Evolutionary conservation across 2,113 vertebrate genomes (phyloP).

Genomic region (Sciurus niger): DNA sequence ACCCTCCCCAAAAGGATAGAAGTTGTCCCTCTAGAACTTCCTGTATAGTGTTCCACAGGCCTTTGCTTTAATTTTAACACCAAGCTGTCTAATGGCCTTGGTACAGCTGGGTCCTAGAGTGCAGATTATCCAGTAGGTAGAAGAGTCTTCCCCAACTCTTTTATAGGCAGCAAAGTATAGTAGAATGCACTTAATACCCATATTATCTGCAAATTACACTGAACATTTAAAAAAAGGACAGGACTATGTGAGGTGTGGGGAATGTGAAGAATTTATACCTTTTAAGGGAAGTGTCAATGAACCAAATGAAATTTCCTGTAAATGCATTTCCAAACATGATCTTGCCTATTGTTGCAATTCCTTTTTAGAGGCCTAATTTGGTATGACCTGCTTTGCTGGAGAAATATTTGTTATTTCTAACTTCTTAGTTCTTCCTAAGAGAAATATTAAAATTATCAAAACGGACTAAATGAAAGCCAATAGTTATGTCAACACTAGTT

Average conservation of each 20-base stretch:
- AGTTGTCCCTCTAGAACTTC: background rate
- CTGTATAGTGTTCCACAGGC: background rate
- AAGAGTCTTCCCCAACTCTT: background rate
- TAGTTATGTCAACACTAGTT: background rate
- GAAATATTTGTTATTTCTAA: background rate
- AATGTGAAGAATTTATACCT: background rate
- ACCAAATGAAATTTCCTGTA: slow-evolving; percentile 20
- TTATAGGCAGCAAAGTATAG: background rate
- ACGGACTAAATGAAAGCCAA: slow-evolving; percentile 23
- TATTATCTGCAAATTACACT: background rate
- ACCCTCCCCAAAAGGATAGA: background rate
- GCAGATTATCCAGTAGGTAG: background rate
- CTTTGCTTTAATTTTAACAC: background rate
- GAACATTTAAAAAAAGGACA: background rate
- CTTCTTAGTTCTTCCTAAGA: slow-evolving; percentile 22
- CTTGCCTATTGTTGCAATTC: background rate
- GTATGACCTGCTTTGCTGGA: background rate
- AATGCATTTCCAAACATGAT: slow-evolving; percentile 51
- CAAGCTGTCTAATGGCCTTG: background rate
- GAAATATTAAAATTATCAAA: slow-evolving; percentile 9
- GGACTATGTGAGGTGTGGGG: background rate
- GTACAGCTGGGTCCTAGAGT: too few relatives aligned
- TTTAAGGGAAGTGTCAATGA: slow-evolving; percentile 23
- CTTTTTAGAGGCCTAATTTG: background rate
- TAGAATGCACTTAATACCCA: background rate